Percentiles rank a stretch among this genome's conserved stretches.
These are phyloP conservation scores for Tragulus kanchil DNA, from an alignment of 2,113 vertebrate species.

Conservation along the genomic window DNA sequence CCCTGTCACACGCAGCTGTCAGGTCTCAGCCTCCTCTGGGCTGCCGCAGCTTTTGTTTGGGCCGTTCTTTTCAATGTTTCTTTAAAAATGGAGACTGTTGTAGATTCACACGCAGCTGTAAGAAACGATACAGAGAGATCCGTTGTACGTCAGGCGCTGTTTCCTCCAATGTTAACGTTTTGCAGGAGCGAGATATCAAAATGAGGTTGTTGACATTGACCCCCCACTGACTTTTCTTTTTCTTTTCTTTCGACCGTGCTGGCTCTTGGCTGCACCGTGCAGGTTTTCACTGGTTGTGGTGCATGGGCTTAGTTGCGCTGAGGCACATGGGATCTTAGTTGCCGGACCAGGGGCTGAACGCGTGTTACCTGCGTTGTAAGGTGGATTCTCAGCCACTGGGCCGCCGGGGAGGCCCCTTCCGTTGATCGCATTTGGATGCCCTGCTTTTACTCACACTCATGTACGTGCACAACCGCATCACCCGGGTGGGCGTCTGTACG, in stretches of 20 bases:
- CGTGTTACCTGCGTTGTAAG: background rate
- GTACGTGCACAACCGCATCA: background rate
- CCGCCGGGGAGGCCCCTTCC: background rate
- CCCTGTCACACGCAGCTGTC: background rate
- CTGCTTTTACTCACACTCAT: accelerated
- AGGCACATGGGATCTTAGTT: background rate
- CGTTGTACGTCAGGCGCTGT: accelerated
- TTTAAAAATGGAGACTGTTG: background rate
- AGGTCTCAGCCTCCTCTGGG: background rate
- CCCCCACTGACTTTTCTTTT: background rate
- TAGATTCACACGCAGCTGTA: background rate
- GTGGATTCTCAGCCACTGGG: background rate
- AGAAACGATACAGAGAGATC: background rate
- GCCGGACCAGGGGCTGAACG: background rate
- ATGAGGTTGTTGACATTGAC: accelerated
- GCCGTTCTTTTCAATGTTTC: background rate
- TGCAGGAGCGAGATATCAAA: background rate
- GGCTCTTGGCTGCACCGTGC: background rate
- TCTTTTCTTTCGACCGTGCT: background rate
- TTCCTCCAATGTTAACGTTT: background rate
- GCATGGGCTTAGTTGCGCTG: background rate
- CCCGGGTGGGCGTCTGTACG: accelerated
- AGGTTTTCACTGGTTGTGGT: background rate
- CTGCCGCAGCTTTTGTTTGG: background rate
- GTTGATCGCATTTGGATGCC: accelerated